Evolutionary conservation across 2,113 vertebrate species (phyloP).

Genomic region (Columba livia): DNA sequence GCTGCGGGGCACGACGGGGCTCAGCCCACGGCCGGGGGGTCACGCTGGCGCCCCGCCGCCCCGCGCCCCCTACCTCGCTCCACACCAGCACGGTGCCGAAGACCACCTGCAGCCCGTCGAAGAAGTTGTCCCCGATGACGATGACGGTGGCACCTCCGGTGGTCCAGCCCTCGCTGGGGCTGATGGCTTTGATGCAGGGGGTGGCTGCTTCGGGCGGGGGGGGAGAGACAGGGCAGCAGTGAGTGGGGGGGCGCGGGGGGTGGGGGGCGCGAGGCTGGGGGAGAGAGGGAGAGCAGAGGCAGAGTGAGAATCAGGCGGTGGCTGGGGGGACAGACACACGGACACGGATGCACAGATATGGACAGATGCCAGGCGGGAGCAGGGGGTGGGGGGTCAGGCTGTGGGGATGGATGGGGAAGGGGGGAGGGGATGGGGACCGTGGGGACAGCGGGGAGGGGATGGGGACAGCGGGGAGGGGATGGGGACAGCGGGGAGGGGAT

Average conservation of each 20-base stretch:
- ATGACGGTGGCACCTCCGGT: slow-evolving; percentile 94
- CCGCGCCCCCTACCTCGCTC: slow-evolving; percentile 85
- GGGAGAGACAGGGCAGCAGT: slow-evolving; percentile 19
- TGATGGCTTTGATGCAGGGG: slow-evolving; percentile 96
- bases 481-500: not conserved
- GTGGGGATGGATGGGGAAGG: not conserved
- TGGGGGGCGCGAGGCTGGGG: not conserved
- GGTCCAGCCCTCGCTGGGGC: slow-evolving; percentile 95
- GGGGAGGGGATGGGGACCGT: not conserved
- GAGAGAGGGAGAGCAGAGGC: not conserved
- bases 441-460: no score
- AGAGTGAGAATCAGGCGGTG: not conserved
- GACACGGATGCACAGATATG: not conserved
- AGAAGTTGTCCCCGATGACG: slow-evolving; percentile 82
- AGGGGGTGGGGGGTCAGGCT: not conserved
- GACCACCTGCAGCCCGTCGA: slow-evolving; percentile 84
- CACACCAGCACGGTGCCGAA: slow-evolving; percentile 94
- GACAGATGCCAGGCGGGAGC: not conserved
- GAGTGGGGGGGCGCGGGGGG: not conserved
- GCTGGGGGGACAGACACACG: not conserved
- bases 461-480: no score
- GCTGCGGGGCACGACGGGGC: slow-evolving; percentile 52
- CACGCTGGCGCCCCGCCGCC: no score
- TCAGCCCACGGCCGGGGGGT: not conserved
- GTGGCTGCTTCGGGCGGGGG: slow-evolving; percentile 86